A percentile compares a stretch with the other conserved stretches of the same genome.
phyloP scores from a whole-genome alignment of 2,113 vertebrate species.

The Bucco capensis region DNA sequence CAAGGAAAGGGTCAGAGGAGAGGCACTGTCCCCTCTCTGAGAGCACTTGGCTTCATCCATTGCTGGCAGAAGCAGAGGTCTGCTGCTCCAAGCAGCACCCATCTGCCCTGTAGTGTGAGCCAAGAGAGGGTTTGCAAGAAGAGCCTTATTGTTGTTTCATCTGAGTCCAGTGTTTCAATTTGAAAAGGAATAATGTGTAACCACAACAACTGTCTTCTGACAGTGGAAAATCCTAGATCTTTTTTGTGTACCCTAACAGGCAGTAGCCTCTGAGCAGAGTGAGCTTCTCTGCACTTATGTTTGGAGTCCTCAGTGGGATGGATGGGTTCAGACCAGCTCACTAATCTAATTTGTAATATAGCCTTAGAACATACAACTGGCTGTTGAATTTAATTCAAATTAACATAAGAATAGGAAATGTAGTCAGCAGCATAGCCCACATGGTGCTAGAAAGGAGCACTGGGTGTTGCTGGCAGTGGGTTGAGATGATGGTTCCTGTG shows the following conservation, averaged over 20 bases:
- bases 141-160: neutral
- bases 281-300: neutral
- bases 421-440: neutral
- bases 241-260: neutral
- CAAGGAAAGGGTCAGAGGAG: neutral
- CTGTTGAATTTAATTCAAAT: constrained; percentile 48
- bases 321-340: neutral
- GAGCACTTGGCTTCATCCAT: neutral
- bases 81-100: neutral
- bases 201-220: constrained; percentile 20
- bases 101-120: fast-evolving
- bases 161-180: constrained; percentile 22
- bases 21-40: neutral
- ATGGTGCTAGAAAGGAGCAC: neutral
- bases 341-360: constrained; percentile 59
- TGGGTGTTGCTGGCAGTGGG: neutral
- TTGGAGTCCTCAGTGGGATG: constrained; percentile 3
- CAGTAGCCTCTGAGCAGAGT: neutral
- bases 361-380: constrained; percentile 25
- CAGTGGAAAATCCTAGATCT: constrained; percentile 23
- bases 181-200: constrained; percentile 15
- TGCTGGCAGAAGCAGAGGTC: neutral
- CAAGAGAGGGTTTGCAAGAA: neutral
- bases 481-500: fast-evolving
- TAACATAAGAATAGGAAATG: constrained; percentile 48